phyloP scores from a whole-genome alignment of 2,797 vertebrate species.

The Balearica regulorum region DNA sequence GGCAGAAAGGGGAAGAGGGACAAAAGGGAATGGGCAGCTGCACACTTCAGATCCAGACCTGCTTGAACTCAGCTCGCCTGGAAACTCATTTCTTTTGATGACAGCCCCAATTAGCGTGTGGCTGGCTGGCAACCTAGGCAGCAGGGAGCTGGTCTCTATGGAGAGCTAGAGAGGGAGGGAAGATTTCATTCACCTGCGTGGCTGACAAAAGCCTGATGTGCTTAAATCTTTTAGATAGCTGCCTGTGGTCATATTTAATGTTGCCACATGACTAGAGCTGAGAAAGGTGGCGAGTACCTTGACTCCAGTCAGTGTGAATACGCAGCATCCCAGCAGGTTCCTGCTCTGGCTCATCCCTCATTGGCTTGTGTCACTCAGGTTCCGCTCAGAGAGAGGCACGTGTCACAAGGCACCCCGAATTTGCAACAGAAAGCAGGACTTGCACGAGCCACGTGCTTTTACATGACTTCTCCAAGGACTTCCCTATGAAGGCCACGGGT shows the following conservation, averaged over 20 bases:
- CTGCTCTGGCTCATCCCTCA: background rate
- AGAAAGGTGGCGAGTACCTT: background rate
- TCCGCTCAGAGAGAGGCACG: background rate
- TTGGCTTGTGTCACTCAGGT: background rate
- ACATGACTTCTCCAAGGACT: background rate
- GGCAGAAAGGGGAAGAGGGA: background rate
- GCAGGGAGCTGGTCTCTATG: background rate
- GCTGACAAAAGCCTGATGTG: background rate
- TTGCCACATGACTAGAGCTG: background rate
- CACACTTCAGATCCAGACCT: background rate
- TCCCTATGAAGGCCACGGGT: background rate
- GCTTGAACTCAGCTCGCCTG: background rate
- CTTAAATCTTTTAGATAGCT: background rate
- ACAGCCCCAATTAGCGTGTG: background rate
- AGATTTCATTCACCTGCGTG: background rate
- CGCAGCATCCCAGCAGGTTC: background rate
- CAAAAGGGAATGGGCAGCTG: background rate
- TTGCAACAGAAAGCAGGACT: background rate
- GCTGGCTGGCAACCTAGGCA: background rate
- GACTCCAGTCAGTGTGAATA: background rate
- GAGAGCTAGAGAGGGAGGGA: background rate
- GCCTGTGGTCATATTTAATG: background rate
- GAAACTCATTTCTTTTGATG: background rate
- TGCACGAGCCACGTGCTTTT: rapidly evolving
- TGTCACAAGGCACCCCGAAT: rapidly evolving